phyloP scores from a whole-genome alignment of 2,113 vertebrate species.

The Pseudolaguvia tuberculata region DNA sequence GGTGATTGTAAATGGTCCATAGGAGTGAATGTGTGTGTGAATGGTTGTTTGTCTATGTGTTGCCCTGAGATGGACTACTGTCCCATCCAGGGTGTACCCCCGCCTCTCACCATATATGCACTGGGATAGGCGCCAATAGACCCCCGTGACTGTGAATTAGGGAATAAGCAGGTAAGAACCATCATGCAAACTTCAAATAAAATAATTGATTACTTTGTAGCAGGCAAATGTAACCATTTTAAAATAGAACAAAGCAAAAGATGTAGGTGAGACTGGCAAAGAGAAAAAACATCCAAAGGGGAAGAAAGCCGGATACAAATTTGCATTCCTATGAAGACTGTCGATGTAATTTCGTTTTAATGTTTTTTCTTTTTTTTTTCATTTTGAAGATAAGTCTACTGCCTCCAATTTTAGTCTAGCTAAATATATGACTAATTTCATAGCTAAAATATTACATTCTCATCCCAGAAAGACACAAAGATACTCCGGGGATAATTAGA shows the following conservation, averaged over 20 bases:
- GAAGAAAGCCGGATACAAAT: neutral
- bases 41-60: too few species aligned
- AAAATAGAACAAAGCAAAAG: neutral
- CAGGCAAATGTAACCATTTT: neutral
- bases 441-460: neutral
- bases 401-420: neutral
- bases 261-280: neutral
- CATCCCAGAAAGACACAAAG: neutral
- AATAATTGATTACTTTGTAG: neutral
- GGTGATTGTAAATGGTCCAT: too few species aligned
- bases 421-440: neutral
- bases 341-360: too few species aligned
- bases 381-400: neutral
- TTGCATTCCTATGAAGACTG: neutral
- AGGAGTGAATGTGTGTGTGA: too few species aligned
- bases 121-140: too few species aligned
- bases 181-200: neutral
- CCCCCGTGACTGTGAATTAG: too few species aligned
- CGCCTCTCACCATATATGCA: too few species aligned
- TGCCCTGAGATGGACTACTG: too few species aligned
- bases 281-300: neutral
- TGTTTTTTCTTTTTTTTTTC: too few species aligned
- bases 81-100: too few species aligned
- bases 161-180: too few species aligned
- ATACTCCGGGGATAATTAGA: slow-evolving; percentile 4